Evolutionary conservation across 2,888 invertebrate genomes (phyloP).

Genomic region (Phrixothrix hirtus): DNA sequence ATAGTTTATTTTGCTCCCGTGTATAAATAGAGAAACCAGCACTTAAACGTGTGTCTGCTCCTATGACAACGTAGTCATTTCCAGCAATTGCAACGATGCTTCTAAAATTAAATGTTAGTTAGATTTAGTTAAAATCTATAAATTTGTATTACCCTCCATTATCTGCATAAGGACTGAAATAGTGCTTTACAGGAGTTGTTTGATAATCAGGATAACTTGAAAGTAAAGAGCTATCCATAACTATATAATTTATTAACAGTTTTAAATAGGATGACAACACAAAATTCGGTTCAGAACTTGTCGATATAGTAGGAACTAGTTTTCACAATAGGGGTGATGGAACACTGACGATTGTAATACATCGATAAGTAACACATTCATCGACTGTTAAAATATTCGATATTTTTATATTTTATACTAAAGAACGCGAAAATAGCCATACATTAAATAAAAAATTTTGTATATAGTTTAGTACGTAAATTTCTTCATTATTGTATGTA

Average conservation of each 20-base stretch:
- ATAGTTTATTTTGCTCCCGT: constrained; percentile 85
- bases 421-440: no score
- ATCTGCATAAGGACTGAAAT: constrained; percentile 72
- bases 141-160: constrained; percentile 85
- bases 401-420: no score
- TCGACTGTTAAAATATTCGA: no score
- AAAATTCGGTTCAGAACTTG: background rate
- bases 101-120: constrained; percentile 58
- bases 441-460: no score
- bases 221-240: constrained; percentile 14
- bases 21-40: constrained; percentile 90
- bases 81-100: constrained; percentile 96
- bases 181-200: constrained; percentile 53
- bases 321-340: no score
- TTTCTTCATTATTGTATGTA: no score
- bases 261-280: background rate
- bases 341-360: no score
- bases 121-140: no score
- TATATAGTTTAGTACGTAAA: no score
- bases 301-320: no score
- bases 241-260: background rate
- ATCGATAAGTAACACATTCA: no score
- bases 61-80: constrained; percentile 92
- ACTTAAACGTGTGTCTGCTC: constrained; percentile 92
- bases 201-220: constrained; percentile 49